Evolutionary conservation across 92 coral and sea anemone genomes (phyloP), one percentile per base, ranked within the genome.

Genomic region (Hydrozoanthus gracilis): DNA sequence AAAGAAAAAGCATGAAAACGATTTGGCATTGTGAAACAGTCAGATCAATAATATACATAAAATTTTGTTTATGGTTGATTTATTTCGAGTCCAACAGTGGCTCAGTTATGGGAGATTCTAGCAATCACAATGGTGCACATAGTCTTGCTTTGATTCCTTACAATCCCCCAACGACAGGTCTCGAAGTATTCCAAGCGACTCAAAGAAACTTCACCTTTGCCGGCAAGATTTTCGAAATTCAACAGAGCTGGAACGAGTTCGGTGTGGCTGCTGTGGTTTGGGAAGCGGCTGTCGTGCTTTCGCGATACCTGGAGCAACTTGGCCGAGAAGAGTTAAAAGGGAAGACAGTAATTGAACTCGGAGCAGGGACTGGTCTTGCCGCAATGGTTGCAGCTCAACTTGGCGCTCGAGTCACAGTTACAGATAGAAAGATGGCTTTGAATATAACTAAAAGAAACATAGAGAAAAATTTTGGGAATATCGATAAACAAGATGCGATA

Each of bases 251-350:
- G 99, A 84, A 95, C 68, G 93, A 95, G 17, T 91, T 92, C 55
- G 99, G 99, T 58, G 98, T 96, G 15, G 99, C 99, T 8, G 99
- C 98, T 4, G 99, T 96, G 8, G 92, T 96, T 47, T 96, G 99
- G 99, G 99, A 96, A 56, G 99, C 99, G 20, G 99, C 99, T 39
- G 78, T 96, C 44, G 97, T 96, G 76, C 87, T 96, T 49, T 83
- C 89, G 39, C 95, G 92, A 2, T 93, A 96, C 77, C 87, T 96
- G 10, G 99, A 96, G 78, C 83, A 87, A 39, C 91, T 89, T 15
- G 90, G 88, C 9, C 74, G 73, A 5, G 76, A 46, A 5, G 76
- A 46, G 78, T 78, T 93, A 20, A 60, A 54, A 51, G 90, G 90
- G 27, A 96, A 96, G 88, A 95, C 61, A 56, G 92, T 96, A 4